Percentiles rank a stretch among this genome's conserved stretches.
Conservation (phyloP, 2,797 vertebrate species). For the Hylomyscus alleni region DNA sequence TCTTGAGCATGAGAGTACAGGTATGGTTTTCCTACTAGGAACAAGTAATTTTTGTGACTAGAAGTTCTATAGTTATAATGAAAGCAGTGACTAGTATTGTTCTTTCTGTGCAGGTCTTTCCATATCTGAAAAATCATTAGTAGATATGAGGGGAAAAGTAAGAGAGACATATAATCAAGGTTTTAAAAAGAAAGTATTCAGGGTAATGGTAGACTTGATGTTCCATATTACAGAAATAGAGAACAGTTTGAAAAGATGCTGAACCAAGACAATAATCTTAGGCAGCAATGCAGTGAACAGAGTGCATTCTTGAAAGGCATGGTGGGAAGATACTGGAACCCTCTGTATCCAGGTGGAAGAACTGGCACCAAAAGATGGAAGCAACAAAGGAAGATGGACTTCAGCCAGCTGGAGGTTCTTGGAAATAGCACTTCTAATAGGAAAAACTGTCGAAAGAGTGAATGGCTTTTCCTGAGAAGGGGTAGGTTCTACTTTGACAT, state of each 20-base stretch:
- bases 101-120: conserved; percentile 52
- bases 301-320: background rate
- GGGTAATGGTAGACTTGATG: conserved; percentile 29
- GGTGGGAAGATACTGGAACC: conserved; percentile 3
- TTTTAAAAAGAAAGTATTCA: conserved; percentile 18
- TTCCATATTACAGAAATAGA: conserved; percentile 2
- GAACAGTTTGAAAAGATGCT: conserved; percentile 39
- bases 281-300: background rate
- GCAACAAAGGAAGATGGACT: conserved; percentile 38
- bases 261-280: background rate
- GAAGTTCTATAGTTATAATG: conserved; percentile 14
- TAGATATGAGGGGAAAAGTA: background rate
- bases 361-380: background rate
- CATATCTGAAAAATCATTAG: conserved; percentile 1
- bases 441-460: background rate
- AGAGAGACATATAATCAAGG: conserved; percentile 10
- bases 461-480: conserved; percentile 13
- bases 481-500: background rate
- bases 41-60: background rate
- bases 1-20: conserved; percentile 25
- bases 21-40: conserved; percentile 30
- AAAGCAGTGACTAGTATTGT: background rate
- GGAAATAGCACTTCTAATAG: background rate
- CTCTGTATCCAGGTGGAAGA: conserved; percentile 38
- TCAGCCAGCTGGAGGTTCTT: background rate